A percentile compares a stretch with the other conserved stretches of the same genome.
Conservation (phyloP, 1,140 invertebrate species). For the Ladona fulva region DNA sequence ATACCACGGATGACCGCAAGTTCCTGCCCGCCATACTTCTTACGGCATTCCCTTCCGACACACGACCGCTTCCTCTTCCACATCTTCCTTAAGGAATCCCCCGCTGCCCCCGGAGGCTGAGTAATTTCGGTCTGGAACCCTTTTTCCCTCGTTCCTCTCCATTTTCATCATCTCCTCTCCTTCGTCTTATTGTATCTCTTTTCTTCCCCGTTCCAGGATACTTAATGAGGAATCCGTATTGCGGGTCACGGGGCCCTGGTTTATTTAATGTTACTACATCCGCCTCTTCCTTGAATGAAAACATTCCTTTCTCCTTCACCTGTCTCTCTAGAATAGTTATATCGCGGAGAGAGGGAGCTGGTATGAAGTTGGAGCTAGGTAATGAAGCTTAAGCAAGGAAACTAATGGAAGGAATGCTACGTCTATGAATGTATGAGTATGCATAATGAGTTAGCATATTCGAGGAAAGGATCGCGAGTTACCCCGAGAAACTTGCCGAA, state of each 20-base stretch:
- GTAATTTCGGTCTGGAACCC: not conserved
- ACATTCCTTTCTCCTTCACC: not conserved
- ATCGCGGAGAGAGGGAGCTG: too few relatives aligned
- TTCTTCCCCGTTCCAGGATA: not conserved
- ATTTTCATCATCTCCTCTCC: not conserved
- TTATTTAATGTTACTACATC: not conserved
- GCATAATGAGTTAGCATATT: too few relatives aligned
- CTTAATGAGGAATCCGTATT: not conserved
- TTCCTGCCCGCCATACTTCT: not conserved
- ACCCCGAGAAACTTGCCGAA: too few relatives aligned
- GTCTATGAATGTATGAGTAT: too few relatives aligned
- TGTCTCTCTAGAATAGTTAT: not conserved
- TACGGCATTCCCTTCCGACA: not conserved
- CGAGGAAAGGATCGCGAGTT: too few relatives aligned
- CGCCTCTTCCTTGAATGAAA: not conserved
- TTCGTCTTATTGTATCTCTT: not conserved
- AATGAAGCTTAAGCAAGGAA: too few relatives aligned
- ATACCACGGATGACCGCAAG: not conserved
- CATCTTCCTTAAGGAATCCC: slow-evolving; percentile 1
- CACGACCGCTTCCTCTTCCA: not conserved
- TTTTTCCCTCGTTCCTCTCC: not conserved
- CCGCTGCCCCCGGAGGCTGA: not conserved
- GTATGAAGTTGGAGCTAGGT: too few relatives aligned
- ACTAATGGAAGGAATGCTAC: too few relatives aligned
- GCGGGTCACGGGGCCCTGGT: not conserved